Evolutionary conservation across 2,113 vertebrate genomes (phyloP).

Genomic region (Dinomys branickii): DNA sequence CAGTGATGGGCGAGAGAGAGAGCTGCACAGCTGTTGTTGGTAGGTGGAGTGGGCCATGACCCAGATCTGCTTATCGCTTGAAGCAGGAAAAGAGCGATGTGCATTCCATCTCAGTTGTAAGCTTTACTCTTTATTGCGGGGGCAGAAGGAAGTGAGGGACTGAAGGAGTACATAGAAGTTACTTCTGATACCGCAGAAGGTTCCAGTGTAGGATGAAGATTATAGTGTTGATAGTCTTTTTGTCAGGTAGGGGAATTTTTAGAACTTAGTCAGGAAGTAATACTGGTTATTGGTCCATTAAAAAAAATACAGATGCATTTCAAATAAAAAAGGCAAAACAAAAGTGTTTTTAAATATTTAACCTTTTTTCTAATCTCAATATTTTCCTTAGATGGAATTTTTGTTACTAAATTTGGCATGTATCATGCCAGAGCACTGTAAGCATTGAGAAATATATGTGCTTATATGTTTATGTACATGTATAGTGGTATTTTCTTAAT

Average conservation of each 20-base stretch:
- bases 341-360: background rate
- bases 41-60: background rate
- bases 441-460: background rate
- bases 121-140: background rate
- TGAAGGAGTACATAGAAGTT: background rate
- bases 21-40: background rate
- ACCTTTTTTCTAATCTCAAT: background rate
- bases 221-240: slow-evolving; percentile 33
- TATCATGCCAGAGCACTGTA: background rate
- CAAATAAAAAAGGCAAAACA: slow-evolving; percentile 30
- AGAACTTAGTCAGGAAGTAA: slow-evolving; percentile 29
- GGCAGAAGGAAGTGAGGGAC: background rate
- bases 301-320: background rate
- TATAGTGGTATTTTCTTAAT: background rate
- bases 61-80: background rate
- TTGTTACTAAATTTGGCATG: slow-evolving; percentile 28
- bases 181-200: background rate
- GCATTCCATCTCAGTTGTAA: background rate
- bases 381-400: background rate
- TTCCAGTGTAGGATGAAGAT: background rate
- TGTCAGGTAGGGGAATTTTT: background rate
- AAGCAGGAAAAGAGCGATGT: background rate
- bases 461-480: background rate
- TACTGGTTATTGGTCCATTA: background rate
- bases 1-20: background rate